Percentiles rank a stretch among this genome's conserved stretches.
Conservation (phyloP, 1,140 invertebrate genomes). For the Cryptotermes secundus region DNA sequence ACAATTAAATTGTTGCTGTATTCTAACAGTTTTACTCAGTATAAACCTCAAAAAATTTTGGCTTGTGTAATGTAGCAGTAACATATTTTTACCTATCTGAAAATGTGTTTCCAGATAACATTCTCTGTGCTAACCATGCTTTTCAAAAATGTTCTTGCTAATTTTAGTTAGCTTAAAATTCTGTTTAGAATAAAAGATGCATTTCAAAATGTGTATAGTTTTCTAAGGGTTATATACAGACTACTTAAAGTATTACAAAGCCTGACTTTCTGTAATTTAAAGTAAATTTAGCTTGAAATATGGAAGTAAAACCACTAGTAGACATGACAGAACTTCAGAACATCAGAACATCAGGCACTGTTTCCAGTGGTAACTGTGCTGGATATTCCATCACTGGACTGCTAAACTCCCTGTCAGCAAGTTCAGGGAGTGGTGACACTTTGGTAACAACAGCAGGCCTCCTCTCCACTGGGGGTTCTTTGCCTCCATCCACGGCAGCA, state of each 20-base stretch:
- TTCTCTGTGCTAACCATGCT: neutral
- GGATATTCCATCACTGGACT: conserved; percentile 29
- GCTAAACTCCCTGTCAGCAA: conserved; percentile 20
- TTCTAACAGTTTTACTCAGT: too few relatives aligned
- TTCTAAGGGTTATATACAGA: neutral
- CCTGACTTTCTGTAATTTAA: neutral
- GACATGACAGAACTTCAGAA: conserved; percentile 30
- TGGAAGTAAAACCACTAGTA: conserved; percentile 29
- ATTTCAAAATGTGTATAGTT: neutral
- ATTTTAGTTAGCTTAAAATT: neutral
- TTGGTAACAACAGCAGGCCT: conserved; percentile 21
- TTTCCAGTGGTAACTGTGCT: conserved; percentile 9
- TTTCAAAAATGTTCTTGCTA: neutral
- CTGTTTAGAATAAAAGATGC: neutral
- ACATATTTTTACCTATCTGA: neutral
- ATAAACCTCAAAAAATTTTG: too few relatives aligned
- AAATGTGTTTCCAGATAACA: neutral
- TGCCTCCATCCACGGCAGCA: conserved; percentile 1
- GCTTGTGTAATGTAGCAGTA: neutral
- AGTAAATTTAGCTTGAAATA: neutral
- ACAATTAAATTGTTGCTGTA: neutral
- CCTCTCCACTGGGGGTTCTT: neutral
- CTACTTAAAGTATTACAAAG: neutral
- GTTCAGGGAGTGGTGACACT: conserved; percentile 14
- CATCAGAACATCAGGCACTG: neutral